These are phyloP conservation scores for Azemiops feae DNA, from an alignment of 2,113 vertebrate genomes.

Conservation along the genomic window DNA sequence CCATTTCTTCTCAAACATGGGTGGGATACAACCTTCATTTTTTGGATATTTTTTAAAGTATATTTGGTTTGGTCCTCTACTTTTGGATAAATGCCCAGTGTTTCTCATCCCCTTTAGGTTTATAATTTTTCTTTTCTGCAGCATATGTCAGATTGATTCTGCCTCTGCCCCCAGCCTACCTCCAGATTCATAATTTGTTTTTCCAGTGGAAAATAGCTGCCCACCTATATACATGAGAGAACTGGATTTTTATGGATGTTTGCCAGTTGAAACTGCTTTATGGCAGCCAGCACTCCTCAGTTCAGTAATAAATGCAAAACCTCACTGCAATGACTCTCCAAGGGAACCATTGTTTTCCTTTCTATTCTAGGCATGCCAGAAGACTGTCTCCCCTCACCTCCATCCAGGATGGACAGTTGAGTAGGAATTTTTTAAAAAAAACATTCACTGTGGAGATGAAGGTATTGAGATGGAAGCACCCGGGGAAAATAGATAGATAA, in stretches of 20 bases:
- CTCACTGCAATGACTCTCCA: background rate
- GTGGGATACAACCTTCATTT: background rate
- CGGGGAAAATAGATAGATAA: background rate
- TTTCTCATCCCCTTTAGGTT: background rate
- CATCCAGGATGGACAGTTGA: background rate
- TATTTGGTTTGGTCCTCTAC: background rate
- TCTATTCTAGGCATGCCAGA: accelerated
- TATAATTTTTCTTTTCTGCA: background rate
- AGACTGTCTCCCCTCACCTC: accelerated
- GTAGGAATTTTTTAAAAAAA: background rate
- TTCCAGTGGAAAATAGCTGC: background rate
- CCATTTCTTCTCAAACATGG: background rate
- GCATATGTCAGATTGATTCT: background rate
- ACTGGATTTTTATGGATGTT: background rate
- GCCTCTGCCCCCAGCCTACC: background rate
- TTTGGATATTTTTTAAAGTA: background rate
- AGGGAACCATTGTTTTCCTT: background rate
- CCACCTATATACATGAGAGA: accelerated
- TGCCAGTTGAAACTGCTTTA: background rate
- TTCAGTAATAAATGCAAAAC: background rate
- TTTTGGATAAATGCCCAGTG: background rate
- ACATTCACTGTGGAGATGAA: background rate
- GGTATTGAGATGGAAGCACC: background rate
- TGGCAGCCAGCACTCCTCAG: background rate
- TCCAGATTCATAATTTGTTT: background rate